Evolutionary conservation across 2,113 vertebrate species (phyloP), one percentile per base, ranked within the genome.

Genomic region (Piaya cayana): DNA sequence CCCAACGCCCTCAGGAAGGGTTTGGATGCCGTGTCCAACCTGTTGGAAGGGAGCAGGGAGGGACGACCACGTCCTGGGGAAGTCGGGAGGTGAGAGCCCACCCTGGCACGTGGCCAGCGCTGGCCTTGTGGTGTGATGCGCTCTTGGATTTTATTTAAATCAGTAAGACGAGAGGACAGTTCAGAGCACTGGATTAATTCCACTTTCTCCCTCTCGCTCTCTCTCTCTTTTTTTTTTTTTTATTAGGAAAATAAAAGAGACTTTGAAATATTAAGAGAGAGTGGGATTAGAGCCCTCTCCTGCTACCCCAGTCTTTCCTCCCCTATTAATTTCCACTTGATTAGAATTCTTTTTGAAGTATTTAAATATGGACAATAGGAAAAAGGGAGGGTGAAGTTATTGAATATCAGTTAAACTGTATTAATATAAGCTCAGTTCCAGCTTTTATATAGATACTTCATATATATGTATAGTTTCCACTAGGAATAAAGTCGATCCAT

Each of bases 291-390:
- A 99, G 98, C 98, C 98, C 98, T 99, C 98, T 99, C 98, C 98
- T 98, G 98, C 98, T 98, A 98, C 98, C 98, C 99, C 97, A 98
- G 98, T 98, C 98, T 99, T 98, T 98, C 98, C 98, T 98, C 98
- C 97, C 97, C 98, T 99, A 99, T 99, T 99, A 99, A 99, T 99
- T 99, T 99, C 98, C 98, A 99, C 99, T 99, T 99, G 99, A 99
- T 99, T 99, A 99, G 99, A 99, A 99, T 99, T 99, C 99, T 99
- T 99, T 99, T 99, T 99, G 99, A 99, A 99, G 99, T 99, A 98
- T 99, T 99, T 99, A 98, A 99, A 98, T 98, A 97, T 98, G 99
- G 98, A 99, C 99, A 99, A 99, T 99, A 97, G 98, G 97, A 99
- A 98, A 99, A 98, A 98, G 98, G 99, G 98, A 99, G 98, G 98